Conservation (phyloP, 2,113 vertebrate species). For the Leptosomus discolor region DNA sequence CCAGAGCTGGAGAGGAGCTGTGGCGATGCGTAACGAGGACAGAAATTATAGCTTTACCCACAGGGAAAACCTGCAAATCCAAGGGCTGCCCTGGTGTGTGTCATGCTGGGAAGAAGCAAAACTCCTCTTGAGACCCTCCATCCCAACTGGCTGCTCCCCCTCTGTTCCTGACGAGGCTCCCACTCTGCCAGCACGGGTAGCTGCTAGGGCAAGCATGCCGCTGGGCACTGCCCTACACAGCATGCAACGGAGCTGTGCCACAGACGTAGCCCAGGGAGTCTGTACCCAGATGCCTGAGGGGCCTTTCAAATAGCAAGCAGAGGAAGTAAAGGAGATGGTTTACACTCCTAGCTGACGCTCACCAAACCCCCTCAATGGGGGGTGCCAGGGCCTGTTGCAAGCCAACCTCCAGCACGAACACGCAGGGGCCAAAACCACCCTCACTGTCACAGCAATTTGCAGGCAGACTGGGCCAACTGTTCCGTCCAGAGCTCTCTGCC, state of each 20-base stretch:
- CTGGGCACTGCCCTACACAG: not conserved
- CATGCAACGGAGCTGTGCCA: accelerated
- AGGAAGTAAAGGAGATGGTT: not conserved
- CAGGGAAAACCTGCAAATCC: not conserved
- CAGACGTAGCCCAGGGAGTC: accelerated
- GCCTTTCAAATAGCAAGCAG: not conserved
- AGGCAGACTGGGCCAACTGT: not conserved
- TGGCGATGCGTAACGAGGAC: not conserved
- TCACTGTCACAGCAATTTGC: accelerated
- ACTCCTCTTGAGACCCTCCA: not conserved
- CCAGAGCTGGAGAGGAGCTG: not conserved
- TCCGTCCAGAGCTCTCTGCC: accelerated
- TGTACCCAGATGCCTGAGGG: not conserved
- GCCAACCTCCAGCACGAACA: not conserved
- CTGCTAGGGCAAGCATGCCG: not conserved
- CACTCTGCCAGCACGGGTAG: not conserved
- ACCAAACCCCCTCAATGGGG: not conserved
- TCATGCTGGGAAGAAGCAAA: not conserved
- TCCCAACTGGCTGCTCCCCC: not conserved
- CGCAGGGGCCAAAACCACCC: not conserved
- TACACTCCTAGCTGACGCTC: accelerated
- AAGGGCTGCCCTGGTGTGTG: accelerated
- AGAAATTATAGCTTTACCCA: not conserved
- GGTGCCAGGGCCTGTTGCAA: not conserved
- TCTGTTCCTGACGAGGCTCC: not conserved